Base-by-base conservation (phyloP, 2,797 vertebrate species). In the Phrynocephalus guinanensis region DNA sequence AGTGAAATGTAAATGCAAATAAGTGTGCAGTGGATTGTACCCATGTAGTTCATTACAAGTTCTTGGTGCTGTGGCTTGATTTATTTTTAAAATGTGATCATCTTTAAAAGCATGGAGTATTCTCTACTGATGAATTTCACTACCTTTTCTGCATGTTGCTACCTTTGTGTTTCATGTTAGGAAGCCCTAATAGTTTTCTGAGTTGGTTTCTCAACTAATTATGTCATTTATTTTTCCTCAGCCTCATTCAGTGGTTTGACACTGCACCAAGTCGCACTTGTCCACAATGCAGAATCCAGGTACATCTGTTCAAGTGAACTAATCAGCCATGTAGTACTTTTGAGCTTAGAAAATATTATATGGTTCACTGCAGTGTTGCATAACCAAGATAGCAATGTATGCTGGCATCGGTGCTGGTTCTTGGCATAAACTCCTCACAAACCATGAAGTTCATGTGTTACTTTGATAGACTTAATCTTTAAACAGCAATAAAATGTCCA, bases 211-310 rank as follows among this genome's bases (percentile, higher is more conserved):
- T 77, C 38, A 18, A 84, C 15, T 93, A 33, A 90, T 50, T 16
- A 0, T 85, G 84, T 90, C 89, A 87, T 86, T 56, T 93, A 76
- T 76, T 50, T 50, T 89, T 22, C 92, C 91, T 60, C 91, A 99
- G 99, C 94, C 97, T 99, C 48, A 90, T 97, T 82, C 97, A 97
- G 95, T 99, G 99, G 99, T 99, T 99, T 91, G 97, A 99, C 91
- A 97, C 97, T 11, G 99, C 98, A 5, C 98, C 99, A 0, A 98
- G 94, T 71, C 98, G 98, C 91, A 98, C 98, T 6, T 99, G 99
- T 90, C 99, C 99, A 0, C 98, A 98, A 38, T 99, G 99, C 94
- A 96, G 98, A 89, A 98, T 98, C 92, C 98, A 99, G 97, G 99
- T 99, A 95, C 92, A 66, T 9, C 66, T 56, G 3, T 71, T 6